These are phyloP conservation scores for Onychostruthus taczanowskii DNA, from an alignment of 2,113 vertebrate species.

Conservation along the genomic window DNA sequence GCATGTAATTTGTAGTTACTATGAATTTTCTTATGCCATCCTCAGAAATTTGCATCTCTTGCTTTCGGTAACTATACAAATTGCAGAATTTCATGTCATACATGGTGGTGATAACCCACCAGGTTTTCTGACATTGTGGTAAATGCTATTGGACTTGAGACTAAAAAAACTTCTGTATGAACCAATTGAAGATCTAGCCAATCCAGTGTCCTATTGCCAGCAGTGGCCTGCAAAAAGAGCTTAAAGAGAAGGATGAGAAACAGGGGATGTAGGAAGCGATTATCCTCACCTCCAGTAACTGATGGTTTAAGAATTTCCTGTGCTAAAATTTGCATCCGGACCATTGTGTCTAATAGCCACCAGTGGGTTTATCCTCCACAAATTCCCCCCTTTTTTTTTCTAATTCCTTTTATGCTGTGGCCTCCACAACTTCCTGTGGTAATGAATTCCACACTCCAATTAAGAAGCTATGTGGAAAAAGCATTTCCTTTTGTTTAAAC, in stretches of 20 bases:
- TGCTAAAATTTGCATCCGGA: background rate
- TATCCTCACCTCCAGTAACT: background rate
- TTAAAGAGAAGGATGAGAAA: background rate
- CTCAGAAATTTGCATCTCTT: background rate
- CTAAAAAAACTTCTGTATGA: background rate
- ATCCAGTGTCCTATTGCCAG: background rate
- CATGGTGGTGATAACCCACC: rapidly evolving
- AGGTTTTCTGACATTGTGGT: background rate
- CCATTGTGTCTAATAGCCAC: constrained; percentile 3
- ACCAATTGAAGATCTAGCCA: background rate
- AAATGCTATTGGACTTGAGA: background rate
- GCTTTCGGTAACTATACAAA: background rate
- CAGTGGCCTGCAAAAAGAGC: background rate
- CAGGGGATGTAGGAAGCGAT: background rate
- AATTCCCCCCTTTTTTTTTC: background rate
- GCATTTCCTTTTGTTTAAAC: constrained; percentile 3
- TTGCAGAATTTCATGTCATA: background rate
- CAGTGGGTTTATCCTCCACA: background rate
- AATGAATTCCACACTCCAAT: constrained; percentile 1
- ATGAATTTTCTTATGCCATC: background rate
- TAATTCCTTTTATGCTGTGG: background rate
- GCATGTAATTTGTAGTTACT: background rate
- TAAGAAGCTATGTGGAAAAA: constrained; percentile 14
- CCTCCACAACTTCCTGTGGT: constrained; percentile 8
- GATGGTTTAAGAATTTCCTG: constrained; percentile 37